Evolutionary conservation across 35 echinoderm and acorn worm species (phyloP).

Genomic region (Hemicentrotus pulcherrimus): DNA sequence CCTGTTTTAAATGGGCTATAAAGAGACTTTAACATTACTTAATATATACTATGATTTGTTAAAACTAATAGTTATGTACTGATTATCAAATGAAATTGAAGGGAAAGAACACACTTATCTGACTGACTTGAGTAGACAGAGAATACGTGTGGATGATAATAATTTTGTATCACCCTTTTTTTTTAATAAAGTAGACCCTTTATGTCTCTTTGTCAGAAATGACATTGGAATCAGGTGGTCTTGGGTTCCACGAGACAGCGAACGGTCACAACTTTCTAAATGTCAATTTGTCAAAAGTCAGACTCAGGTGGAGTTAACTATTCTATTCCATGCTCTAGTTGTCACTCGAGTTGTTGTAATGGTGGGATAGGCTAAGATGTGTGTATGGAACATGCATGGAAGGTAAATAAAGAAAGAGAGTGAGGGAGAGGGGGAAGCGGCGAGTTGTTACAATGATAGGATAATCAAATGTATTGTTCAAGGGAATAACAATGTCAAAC

Average conservation of each 20-base stretch:
- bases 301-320: background rate
- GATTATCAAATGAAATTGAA: too few species aligned
- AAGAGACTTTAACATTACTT: too few species aligned
- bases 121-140: background rate
- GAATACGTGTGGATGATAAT: background rate
- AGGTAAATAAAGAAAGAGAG: background rate
- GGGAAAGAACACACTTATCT: too few species aligned
- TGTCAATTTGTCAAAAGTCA: background rate
- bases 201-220: background rate
- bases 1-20: too few species aligned
- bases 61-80: too few species aligned
- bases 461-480: too few species aligned
- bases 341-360: background rate
- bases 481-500: background rate
- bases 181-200: too few species aligned
- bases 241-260: background rate
- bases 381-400: too few species aligned
- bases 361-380: background rate
- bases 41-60: too few species aligned
- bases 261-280: conserved; percentile 4
- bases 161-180: too few species aligned
- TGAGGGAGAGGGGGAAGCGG: background rate
- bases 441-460: too few species aligned
- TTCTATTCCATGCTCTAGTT: background rate
- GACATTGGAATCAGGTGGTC: background rate